These are phyloP conservation scores for Aphaenogaster floridana DNA, from an alignment of 1,140 invertebrate species.

Conservation along the genomic window DNA sequence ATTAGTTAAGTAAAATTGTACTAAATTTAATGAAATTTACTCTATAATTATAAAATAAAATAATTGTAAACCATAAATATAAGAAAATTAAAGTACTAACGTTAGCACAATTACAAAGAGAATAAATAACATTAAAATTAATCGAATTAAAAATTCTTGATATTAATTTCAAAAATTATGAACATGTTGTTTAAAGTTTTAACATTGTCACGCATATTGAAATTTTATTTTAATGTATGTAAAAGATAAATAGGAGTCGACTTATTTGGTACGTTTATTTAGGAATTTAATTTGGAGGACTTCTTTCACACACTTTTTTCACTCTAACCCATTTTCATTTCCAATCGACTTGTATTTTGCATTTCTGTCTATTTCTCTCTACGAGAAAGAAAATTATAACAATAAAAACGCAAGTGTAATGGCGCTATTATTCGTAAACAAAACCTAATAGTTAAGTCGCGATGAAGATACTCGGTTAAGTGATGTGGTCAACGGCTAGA, in stretches of 20 bases:
- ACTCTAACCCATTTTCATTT: neutral
- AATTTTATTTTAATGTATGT: neutral
- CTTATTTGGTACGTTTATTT: neutral
- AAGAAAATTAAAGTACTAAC: neutral
- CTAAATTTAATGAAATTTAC: conserved; percentile 14
- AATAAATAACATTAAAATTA: conserved; percentile 15
- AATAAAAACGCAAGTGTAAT: neutral
- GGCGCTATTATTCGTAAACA: neutral
- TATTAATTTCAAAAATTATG: neutral
- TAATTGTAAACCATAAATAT: neutral
- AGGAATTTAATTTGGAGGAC: neutral
- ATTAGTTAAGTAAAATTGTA: neutral
- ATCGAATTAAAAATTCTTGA: neutral
- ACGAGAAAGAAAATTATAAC: neutral
- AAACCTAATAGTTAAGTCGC: neutral
- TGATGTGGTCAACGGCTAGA: neutral
- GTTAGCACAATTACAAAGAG: neutral
- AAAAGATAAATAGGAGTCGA: neutral
- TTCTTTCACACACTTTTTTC: neutral
- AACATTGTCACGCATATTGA: neutral
- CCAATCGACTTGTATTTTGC: neutral
- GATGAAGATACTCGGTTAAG: neutral
- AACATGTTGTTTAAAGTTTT: neutral
- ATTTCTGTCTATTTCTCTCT: neutral
- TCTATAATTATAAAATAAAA: neutral